Evolutionary conservation across 2,113 vertebrate species (phyloP), one percentile per base, ranked within the genome.

Genomic region (Malurus elegans): DNA sequence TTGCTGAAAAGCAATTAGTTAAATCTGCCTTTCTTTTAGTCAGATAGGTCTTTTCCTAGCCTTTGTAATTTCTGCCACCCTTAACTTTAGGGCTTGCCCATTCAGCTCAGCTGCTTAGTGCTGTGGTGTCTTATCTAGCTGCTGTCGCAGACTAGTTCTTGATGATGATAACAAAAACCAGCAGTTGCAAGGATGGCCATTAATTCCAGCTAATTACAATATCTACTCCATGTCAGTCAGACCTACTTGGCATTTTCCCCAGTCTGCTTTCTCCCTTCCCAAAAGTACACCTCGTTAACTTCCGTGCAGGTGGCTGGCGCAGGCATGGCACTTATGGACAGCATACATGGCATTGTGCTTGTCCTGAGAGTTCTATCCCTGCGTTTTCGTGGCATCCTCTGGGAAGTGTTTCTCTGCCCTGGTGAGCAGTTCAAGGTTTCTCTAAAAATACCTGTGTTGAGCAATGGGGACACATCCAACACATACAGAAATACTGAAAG

Each of bases 311-410:
- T 81, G 74, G n/a, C 48, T 44, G 50, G 15, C 69, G 12, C 3
- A 45, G 50, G 7, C 1, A 0, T 34, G 17, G 45, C 50, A 12
- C 28, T 61, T 57, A 60, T 10, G 29, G 70, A 42, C 42, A 36
- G 32, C 0, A 2, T 20, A 3, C 2, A 0, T 1, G 10, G 32
- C 48, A 9, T n/a, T 61, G 29, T 17, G 21, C 18, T 38, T 76
- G 8, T 34, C 44, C 45, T 79, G 67, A 31, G 70, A 54, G 26
- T 53, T 51, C 45, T 4, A 4, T 62, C 50, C 23, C 31, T 62
- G 13, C 1, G 0, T 73, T 85, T 73, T 50, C 20, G 4, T 74
- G 45, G 40, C 1, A 6, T 48, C 67, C 54, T 54, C 4, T 70
- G 34, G 51, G 50, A 79, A 58, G 28, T 31, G 40, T 73, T 88